Conservation (phyloP, 2,888 invertebrate genomes). For the Brenthis ino region DNA sequence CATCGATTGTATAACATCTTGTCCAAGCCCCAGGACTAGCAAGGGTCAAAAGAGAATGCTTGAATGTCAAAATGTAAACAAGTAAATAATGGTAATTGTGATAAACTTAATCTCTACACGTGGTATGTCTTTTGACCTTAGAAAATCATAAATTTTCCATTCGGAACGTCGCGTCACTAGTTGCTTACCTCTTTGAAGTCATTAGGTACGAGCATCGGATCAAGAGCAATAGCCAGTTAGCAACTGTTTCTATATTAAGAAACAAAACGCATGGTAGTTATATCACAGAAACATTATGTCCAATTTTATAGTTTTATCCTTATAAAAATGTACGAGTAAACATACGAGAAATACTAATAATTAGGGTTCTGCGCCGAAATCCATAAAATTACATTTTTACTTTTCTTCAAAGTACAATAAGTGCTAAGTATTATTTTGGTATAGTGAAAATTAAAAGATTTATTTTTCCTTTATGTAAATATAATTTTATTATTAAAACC, state of each 20-base stretch:
- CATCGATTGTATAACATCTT: too few relatives aligned
- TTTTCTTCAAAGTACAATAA: too few relatives aligned
- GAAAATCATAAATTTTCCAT: slow-evolving; percentile 53
- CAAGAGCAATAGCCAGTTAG: slow-evolving; percentile 14
- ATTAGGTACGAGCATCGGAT: slow-evolving; percentile 34
- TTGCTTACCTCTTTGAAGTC: slow-evolving; percentile 40
- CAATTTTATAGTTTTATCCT: neutral
- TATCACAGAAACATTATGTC: neutral
- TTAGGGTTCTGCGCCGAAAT: too few relatives aligned
- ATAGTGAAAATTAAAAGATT: too few relatives aligned
- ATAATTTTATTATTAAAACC: too few relatives aligned
- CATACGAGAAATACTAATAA: too few relatives aligned
- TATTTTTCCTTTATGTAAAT: too few relatives aligned
- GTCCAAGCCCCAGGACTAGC: neutral
- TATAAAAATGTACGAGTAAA: too few relatives aligned
- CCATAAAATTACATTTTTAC: too few relatives aligned
- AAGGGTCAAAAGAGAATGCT: slow-evolving; percentile 4
- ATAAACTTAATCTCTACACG: slow-evolving; percentile 55
- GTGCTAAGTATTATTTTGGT: too few relatives aligned
- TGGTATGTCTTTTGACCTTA: slow-evolving; percentile 52
- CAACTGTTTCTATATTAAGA: slow-evolving; percentile 27
- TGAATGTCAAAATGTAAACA: slow-evolving; percentile 35
- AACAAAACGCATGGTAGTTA: slow-evolving; percentile 3
- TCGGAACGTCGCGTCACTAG: slow-evolving; percentile 36
- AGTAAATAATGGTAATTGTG: slow-evolving; percentile 46